Percentiles rank a stretch among this genome's conserved stretches.
Conservation (phyloP, 2,113 vertebrate species). For the Ictidomys tridecemlineatus region DNA sequence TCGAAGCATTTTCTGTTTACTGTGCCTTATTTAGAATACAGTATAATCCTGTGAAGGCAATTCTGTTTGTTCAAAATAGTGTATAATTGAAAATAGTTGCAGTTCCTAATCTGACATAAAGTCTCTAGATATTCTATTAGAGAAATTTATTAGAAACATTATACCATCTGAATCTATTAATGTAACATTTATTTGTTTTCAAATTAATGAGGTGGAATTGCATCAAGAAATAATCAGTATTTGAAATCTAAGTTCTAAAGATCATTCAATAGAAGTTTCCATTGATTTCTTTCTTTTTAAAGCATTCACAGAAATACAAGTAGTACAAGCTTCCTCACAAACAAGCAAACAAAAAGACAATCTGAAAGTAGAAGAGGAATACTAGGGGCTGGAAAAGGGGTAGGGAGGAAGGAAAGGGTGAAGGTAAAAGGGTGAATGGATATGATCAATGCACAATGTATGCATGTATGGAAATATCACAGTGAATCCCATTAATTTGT, state of each 20-base stretch:
- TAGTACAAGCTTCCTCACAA: background rate
- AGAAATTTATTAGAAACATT: slow-evolving; percentile 79
- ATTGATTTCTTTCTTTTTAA: slow-evolving; percentile 45
- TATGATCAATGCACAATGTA: background rate
- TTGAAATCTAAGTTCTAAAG: slow-evolving; percentile 60
- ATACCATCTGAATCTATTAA: slow-evolving; percentile 75
- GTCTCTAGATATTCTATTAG: slow-evolving; percentile 65
- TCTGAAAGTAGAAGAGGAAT: background rate
- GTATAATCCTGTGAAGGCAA: slow-evolving; percentile 76
- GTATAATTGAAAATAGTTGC: slow-evolving; percentile 80
- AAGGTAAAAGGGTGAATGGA: no score
- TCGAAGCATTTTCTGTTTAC: slow-evolving; percentile 81
- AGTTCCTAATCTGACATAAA: slow-evolving; percentile 71
- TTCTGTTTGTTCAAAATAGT: slow-evolving; percentile 78
- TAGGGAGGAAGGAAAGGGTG: background rate
- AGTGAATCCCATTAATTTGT: background rate
- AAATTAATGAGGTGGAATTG: slow-evolving; percentile 72
- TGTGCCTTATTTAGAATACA: slow-evolving; percentile 76
- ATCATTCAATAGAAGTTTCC: slow-evolving; percentile 46
- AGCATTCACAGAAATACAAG: background rate
- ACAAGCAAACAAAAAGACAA: background rate
- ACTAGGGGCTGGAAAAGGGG: background rate
- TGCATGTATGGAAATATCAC: background rate
- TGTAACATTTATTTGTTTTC: slow-evolving; percentile 70
- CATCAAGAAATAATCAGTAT: slow-evolving; percentile 61